A percentile compares a stretch with the other conserved stretches of the same genome.
phyloP scores from a whole-genome alignment of 2,888 invertebrate genomes.

The Ceraclea dissimilis region DNA sequence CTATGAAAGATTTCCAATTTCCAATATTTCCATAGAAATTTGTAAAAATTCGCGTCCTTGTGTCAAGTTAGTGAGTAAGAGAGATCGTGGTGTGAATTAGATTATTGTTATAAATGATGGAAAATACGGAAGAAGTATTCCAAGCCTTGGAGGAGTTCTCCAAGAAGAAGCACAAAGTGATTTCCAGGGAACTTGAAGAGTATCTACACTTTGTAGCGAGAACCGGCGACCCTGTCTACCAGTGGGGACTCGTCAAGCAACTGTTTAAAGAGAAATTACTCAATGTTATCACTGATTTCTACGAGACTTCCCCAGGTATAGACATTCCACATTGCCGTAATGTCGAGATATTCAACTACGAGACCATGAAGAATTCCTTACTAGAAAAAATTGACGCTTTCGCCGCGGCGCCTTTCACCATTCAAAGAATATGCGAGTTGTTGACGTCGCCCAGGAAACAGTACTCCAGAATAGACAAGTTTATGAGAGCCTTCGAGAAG shows the following conservation, averaged over 20 bases:
- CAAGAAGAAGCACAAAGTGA: slow-evolving; percentile 67
- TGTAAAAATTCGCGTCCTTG: slow-evolving; percentile 16
- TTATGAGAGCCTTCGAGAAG: slow-evolving; percentile 94
- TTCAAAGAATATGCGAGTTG: slow-evolving; percentile 92
- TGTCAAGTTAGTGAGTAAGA: slow-evolving; percentile 1
- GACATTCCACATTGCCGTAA: slow-evolving; percentile 85
- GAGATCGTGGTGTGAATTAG: not conserved
- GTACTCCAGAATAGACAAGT: slow-evolving; percentile 93
- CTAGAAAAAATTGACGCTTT: slow-evolving; percentile 77
- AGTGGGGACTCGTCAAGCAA: slow-evolving; percentile 82
- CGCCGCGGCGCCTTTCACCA: slow-evolving; percentile 88
- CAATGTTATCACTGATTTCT: slow-evolving; percentile 80
- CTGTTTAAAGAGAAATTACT: slow-evolving; percentile 83
- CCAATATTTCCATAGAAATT: not conserved
- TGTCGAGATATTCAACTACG: slow-evolving; percentile 85
- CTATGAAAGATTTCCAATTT: not conserved
- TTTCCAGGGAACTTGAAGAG: slow-evolving; percentile 82
- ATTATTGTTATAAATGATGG: slow-evolving; percentile 46
- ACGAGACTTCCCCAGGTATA: slow-evolving; percentile 66
- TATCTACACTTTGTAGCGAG: slow-evolving; percentile 85
- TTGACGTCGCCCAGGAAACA: slow-evolving; percentile 86
- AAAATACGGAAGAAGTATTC: slow-evolving; percentile 78
- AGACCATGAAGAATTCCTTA: slow-evolving; percentile 76
- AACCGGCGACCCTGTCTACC: slow-evolving; percentile 90
- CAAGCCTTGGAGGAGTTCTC: slow-evolving; percentile 79